A percentile compares a stretch with the other conserved stretches of the same genome.
These are phyloP conservation scores for Coelopa frigida DNA, from an alignment of 1,140 invertebrate species.

Conservation along the genomic window DNA sequence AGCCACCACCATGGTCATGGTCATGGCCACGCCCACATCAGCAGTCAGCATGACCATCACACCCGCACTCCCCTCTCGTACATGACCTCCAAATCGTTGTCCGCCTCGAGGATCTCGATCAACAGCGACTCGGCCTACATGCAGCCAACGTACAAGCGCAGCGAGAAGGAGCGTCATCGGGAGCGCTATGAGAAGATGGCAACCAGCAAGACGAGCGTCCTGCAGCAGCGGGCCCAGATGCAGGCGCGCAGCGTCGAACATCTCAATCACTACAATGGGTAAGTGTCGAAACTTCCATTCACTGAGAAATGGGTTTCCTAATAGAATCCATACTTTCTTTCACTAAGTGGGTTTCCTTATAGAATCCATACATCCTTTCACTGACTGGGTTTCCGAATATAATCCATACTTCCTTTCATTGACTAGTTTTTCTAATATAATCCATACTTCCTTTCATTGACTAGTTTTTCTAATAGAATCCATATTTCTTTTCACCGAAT, in stretches of 20 bases:
- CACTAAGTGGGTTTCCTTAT: too few relatives aligned
- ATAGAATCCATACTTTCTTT: too few relatives aligned
- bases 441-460: too few relatives aligned
- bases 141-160: constrained; percentile 22
- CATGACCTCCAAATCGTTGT: constrained; percentile 38
- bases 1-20: too few relatives aligned
- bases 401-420: background rate
- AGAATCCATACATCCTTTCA: too few relatives aligned
- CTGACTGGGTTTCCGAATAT: too few relatives aligned
- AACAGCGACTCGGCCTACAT: constrained; percentile 36
- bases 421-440: background rate
- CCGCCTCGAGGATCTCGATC: constrained; percentile 43
- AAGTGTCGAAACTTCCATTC: too few relatives aligned
- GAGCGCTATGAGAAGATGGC: constrained; percentile 30
- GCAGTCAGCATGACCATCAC: constrained; percentile 11
- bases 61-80: constrained; percentile 21
- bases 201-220: constrained; percentile 20
- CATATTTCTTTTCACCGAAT: too few relatives aligned
- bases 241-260: constrained; percentile 42
- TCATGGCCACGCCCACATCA: too few relatives aligned
- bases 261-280: constrained; percentile 40
- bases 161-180: constrained; percentile 24
- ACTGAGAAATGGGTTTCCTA: too few relatives aligned
- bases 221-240: constrained; percentile 31
- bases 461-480: background rate